Conservation (phyloP, 2,113 vertebrate genomes). For the Psilopogon haemacephalus region DNA sequence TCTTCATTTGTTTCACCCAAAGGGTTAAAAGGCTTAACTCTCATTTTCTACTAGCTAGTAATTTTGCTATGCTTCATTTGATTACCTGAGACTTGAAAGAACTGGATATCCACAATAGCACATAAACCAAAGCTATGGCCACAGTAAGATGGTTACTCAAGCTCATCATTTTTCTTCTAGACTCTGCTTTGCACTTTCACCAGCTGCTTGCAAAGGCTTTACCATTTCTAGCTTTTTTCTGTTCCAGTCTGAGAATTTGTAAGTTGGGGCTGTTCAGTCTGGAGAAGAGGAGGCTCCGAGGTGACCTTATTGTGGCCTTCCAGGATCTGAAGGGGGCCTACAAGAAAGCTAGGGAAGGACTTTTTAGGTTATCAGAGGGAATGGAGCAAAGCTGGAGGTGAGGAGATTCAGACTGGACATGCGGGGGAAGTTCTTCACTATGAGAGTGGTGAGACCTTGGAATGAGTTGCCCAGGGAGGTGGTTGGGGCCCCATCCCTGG, state of each 20-base stretch:
- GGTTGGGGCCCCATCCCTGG: no score
- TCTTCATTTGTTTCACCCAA: neutral
- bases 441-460: no score
- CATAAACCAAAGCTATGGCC: neutral
- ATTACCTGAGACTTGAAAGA: neutral
- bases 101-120: neutral
- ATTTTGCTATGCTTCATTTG: neutral
- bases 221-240: neutral
- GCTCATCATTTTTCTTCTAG: neutral
- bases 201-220: neutral
- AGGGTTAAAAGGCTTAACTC: neutral
- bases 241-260: neutral
- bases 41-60: neutral
- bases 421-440: no score
- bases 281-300: no score
- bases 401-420: no score
- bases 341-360: no score
- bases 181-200: neutral
- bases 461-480: no score
- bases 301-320: no score
- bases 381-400: no score
- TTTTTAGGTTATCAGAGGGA: no score
- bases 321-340: no score
- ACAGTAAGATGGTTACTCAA: neutral
- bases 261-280: no score